These are phyloP conservation scores for Xiphophorus maculatus DNA, from an alignment of 2,113 vertebrate genomes.

Conservation along the genomic window DNA sequence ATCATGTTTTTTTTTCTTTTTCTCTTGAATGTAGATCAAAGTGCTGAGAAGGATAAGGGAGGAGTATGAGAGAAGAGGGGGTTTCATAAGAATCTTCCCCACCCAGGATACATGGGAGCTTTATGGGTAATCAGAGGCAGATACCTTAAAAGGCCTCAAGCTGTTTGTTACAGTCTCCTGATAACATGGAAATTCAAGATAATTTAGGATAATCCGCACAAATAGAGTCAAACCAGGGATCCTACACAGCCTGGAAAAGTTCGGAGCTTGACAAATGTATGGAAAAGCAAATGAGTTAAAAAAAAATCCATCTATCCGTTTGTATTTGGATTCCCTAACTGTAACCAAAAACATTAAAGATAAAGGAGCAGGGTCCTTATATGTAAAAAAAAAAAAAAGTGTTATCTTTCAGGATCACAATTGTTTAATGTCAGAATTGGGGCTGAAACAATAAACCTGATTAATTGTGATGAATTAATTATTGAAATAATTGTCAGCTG, in stretches of 20 bases:
- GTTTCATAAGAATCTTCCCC: conserved; percentile 95
- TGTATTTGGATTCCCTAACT: no score
- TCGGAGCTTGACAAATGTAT: neutral
- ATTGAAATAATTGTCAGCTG: no score
- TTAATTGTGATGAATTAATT: no score
- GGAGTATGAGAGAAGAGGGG: conserved; percentile 91
- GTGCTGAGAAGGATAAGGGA: conserved; percentile 90
- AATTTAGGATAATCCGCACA: neutral
- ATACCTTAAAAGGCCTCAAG: conserved; percentile 20
- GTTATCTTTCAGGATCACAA: conserved; percentile 10
- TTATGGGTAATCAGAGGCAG: conserved; percentile 84
- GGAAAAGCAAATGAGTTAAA: no score
- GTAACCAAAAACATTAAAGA: no score
- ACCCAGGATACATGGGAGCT: conserved; percentile 91
- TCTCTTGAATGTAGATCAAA: conserved; percentile 81
- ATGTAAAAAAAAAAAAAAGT: conserved; percentile 5
- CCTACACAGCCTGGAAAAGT: neutral
- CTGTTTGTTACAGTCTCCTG: conserved; percentile 13
- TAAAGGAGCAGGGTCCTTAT: neutral
- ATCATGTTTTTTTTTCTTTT: neutral
- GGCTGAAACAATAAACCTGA: no score
- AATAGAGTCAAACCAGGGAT: neutral
- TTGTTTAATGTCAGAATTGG: conserved; percentile 47
- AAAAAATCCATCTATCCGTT: no score
- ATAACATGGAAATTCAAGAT: conserved; percentile 17